Base-by-base conservation (phyloP, 2,113 vertebrate species). In the Sclerurus mexicanus region DNA sequence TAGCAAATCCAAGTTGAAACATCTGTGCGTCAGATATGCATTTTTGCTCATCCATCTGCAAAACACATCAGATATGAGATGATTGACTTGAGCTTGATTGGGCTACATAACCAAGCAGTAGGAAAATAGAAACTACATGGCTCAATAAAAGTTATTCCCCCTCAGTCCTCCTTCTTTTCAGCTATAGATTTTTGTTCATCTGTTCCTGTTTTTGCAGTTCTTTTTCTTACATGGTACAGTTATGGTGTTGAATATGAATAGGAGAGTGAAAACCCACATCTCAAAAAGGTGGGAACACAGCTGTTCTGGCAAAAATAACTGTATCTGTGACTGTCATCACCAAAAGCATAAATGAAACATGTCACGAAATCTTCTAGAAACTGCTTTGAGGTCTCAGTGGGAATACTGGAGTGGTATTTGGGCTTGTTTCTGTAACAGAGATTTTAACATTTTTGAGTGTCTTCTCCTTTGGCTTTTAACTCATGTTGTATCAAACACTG, bases 1-100 rank as follows among this genome's bases (percentile, higher is more conserved):
- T 76, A 88, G 82, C 53, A 95, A 96, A 94, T 86, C 64, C 89
- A 95, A 91, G 81, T 28, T 93, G 87, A 92, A 94, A 96, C 78
- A 94, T 94, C 94, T 94, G 86, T 95, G 88, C 4, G 2, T 96
- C 88, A 95, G 92, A 77, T 80, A 92, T 35, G 50, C 68, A 86
- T 89, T 3, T 0, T 33, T 88, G 84, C 62, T 80, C 81, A 79
- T 71, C 49, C 75, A 85, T 86, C 90, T 91, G 92, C 64, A 90
- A 90, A 94, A 88, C 49, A 62, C 64, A 96, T 95, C 75, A 84
- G 56, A 53, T 40, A 8, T 47, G 72, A 76, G 10, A 71, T 94
- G 84, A 82, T 59, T 92, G 93, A 94, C 80, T 78, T 87, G 78
- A 64, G n/a, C 31, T 88, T 79, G 49, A 71, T 33, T 73, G 53